A percentile compares a stretch with the other conserved stretches of the same genome.
These are phyloP conservation scores for Ophthalmolycus amberensis DNA, from an alignment of 2,113 vertebrate genomes.

Conservation along the genomic window DNA sequence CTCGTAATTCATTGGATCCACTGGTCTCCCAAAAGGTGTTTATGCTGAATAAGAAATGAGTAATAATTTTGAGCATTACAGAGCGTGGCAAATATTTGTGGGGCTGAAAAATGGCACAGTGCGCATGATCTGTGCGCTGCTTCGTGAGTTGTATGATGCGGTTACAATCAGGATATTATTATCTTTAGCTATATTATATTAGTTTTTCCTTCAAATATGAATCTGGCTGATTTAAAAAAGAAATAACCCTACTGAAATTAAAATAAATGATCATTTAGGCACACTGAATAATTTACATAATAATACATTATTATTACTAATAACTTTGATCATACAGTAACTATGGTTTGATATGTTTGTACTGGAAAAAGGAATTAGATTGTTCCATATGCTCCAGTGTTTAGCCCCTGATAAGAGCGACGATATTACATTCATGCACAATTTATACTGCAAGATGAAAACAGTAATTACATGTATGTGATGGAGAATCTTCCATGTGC, in stretches of 20 bases:
- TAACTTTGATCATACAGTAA: slow-evolving; percentile 14
- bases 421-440: neutral
- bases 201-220: slow-evolving; percentile 15
- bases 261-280: slow-evolving; percentile 22
- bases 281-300: slow-evolving; percentile 31
- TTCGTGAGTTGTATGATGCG: neutral
- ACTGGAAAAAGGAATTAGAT: neutral
- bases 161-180: slow-evolving; percentile 26
- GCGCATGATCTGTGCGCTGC: slow-evolving; percentile 6
- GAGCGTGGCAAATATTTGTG: slow-evolving; percentile 26
- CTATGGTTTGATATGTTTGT: neutral
- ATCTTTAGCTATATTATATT: neutral
- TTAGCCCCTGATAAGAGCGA: neutral
- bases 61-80: slow-evolving; percentile 29
- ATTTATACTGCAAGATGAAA: slow-evolving; percentile 14
- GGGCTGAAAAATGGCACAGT: slow-evolving; percentile 23
- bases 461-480: neutral
- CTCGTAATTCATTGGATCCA: slow-evolving; percentile 39
- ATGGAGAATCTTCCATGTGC: no score
- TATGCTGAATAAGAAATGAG: slow-evolving; percentile 37
- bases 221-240: slow-evolving; percentile 15
- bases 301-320: slow-evolving; percentile 29
- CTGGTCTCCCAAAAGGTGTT: slow-evolving; percentile 41
- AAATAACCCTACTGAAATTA: slow-evolving; percentile 20
- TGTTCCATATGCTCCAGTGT: neutral